Conservation (phyloP, 2,113 vertebrate species). For the Atlantisia rogersi region DNA sequence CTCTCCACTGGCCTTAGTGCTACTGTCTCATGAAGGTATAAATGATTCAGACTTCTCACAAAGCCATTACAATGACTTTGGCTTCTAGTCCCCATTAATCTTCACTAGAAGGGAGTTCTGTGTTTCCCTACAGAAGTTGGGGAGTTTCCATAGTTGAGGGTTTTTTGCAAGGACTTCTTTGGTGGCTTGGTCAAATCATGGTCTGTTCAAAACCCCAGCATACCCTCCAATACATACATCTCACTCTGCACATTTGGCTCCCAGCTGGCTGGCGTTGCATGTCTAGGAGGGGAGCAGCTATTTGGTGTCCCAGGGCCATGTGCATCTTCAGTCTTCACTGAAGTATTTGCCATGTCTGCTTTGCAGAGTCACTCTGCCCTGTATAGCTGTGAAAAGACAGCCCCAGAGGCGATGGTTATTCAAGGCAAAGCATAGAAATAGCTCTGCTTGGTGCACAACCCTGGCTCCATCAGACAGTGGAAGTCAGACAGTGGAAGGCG, state of each 20-base stretch:
- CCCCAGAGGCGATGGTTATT: background rate
- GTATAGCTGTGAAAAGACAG: background rate
- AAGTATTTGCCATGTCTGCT: background rate
- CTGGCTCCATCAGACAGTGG: background rate
- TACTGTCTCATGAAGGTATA: background rate
- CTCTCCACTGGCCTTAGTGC: background rate
- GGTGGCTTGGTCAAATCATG: background rate
- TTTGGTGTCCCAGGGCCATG: background rate
- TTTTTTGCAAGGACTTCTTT: background rate
- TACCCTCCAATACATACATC: background rate
- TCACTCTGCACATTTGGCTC: constrained; percentile 1
- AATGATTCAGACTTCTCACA: background rate
- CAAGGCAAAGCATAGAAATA: background rate
- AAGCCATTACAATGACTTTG: background rate
- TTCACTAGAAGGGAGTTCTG: background rate
- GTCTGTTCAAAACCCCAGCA: background rate
- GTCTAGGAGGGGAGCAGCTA: background rate
- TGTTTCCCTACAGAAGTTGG: background rate
- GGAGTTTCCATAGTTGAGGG: background rate
- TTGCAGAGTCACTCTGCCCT: background rate
- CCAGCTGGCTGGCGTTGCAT: background rate
- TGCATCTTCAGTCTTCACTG: background rate
- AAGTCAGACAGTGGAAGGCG: background rate
- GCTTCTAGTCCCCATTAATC: background rate
- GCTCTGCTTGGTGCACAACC: background rate